These are phyloP conservation scores for Acinonyx jubatus DNA, from an alignment of 2,113 vertebrate species.

Conservation along the genomic window DNA sequence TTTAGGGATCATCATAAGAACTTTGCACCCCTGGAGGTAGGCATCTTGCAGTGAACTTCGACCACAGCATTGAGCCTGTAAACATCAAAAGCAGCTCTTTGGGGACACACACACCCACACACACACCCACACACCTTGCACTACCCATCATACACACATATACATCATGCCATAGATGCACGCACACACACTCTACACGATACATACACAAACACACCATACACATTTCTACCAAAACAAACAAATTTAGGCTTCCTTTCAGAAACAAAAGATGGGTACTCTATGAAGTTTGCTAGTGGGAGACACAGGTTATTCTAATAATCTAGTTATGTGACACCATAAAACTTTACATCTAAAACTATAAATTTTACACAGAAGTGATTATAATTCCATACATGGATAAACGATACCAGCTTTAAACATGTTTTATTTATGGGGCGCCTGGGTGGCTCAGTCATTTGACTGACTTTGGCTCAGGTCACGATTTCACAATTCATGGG, in stretches of 20 bases:
- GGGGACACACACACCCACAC: not conserved
- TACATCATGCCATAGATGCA: not conserved
- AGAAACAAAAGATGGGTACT: not conserved
- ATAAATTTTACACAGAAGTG: not conserved
- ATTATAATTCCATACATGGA: not conserved
- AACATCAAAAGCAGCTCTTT: not conserved
- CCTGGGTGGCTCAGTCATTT: too few species aligned
- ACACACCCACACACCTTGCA: not conserved
- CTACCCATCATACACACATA: not conserved
- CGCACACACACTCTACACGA: not conserved
- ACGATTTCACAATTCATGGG: too few species aligned
- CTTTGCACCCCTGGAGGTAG: not conserved
- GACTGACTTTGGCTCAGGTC: too few species aligned
- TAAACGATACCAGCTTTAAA: conserved; percentile 35
- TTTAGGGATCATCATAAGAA: not conserved
- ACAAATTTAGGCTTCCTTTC: not conserved
- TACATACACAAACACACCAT: not conserved
- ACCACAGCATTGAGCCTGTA: not conserved
- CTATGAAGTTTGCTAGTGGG: not conserved
- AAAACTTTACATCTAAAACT: conserved; percentile 13
- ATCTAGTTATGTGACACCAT: not conserved
- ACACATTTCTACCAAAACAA: not conserved
- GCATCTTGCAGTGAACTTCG: not conserved
- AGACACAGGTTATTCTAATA: not conserved
- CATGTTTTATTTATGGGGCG: not conserved